Base-by-base conservation (phyloP, 2,888 invertebrate genomes). In the Watsonalla cultraria region DNA sequence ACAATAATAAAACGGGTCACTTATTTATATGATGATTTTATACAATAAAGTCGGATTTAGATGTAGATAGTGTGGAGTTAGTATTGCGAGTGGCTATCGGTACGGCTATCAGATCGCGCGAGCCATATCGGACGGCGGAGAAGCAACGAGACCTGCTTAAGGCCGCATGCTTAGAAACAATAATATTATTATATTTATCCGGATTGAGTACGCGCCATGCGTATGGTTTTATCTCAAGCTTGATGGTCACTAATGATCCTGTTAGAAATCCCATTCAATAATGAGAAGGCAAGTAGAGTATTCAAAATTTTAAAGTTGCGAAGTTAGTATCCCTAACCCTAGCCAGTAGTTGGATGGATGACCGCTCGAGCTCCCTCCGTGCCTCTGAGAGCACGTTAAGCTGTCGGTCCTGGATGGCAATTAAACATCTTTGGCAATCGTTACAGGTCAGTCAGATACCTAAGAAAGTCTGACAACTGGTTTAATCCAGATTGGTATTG, bases 81-180 rank as follows among this genome's bases (percentile, higher is more conserved):
- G 70, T 67, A 68, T 61, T 58, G 66, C 72, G 70, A 69, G 71
- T 71, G 77, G 70, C 68, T 70, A 66, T 65, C 63, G 56, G 56
- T 72, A 76, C 50, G 78, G 80, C 82, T 84, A 84, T 84, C 84
- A 68, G 84, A 83, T 84, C 74, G 70, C 68, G 65, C 70, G 68
- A 58, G 61, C 84, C 84, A 80, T 84, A 84, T 84, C 83, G 73
- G 83, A 83, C 77, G 46, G 54, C 52, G 52, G 55, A 53, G 58
- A 56, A 55, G 61, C 69, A 74, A 70, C 71, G 56, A 47, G 66
- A 54, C 60, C 75, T 70, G 66, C 63, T 71, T 65, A 61, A 74
- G 64, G 74, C 70, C 71, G 67, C 72, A 72, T 74, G 70, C 72
- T 69, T 69, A 68, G 70, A 71, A 73, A 79, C 76, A 77, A 79